phyloP scores from a whole-genome alignment of 1,140 invertebrate genomes.

The Drosophila equinoxialis region DNA sequence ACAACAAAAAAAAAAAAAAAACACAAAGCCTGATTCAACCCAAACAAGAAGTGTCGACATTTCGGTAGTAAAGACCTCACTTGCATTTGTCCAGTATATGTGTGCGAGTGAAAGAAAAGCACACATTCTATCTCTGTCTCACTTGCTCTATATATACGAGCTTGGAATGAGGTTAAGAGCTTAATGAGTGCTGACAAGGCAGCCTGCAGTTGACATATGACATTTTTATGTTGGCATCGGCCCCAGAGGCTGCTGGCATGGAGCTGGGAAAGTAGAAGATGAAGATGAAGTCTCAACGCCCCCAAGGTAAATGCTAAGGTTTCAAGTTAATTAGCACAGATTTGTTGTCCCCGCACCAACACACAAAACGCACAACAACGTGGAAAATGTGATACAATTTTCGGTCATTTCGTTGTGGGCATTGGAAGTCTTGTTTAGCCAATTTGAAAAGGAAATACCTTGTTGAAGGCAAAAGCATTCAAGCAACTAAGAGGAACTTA shows the following conservation, averaged over 20 bases:
- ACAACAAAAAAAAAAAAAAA: conserved; percentile 36
- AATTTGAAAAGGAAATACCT: neutral
- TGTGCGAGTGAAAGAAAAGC: conserved; percentile 13
- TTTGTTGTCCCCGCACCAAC: neutral
- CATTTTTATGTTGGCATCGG: conserved; percentile 67
- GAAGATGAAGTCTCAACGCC: conserved; percentile 22
- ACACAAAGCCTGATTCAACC: conserved; percentile 34
- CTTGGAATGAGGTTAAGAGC: conserved; percentile 74
- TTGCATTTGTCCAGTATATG: conserved; percentile 54
- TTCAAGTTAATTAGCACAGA: conserved; percentile 72
- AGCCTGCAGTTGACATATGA: conserved; percentile 76
- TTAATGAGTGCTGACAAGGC: conserved; percentile 73
- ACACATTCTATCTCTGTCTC: neutral
- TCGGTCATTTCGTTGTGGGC: conserved; percentile 36
- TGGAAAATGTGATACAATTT: conserved; percentile 66
- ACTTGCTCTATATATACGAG: conserved; percentile 28
- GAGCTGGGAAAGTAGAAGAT: conserved; percentile 58
- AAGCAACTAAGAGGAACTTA: neutral
- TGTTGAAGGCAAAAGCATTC: neutral
- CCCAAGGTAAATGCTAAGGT: conserved; percentile 79
- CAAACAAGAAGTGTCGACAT: conserved; percentile 61
- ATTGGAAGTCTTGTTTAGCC: conserved; percentile 1
- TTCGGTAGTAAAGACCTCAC: conserved; percentile 74
- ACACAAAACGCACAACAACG: conserved; percentile 22
- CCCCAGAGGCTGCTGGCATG: conserved; percentile 55